Evolutionary conservation across 1,140 invertebrate genomes (phyloP), one percentile per base, ranked within the genome.

Genomic region (Drosophila busckii): DNA sequence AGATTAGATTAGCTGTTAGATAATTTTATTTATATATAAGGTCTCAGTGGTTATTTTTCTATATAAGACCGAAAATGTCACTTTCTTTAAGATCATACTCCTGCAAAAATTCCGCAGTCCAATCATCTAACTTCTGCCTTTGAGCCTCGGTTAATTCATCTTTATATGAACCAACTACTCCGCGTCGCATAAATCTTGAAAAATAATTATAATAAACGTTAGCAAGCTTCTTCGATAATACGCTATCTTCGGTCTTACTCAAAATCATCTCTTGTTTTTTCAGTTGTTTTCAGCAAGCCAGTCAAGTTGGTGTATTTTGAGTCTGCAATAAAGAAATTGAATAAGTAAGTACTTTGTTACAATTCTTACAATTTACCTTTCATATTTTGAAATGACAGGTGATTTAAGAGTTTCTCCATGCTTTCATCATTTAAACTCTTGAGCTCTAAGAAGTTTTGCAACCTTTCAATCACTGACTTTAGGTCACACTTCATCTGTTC

Each of bases 401-500:
- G 41, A 0, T 49, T 17, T 8, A 64, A 8, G 0, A 68, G 19
- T 9, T 48, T 17, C 6, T 42, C 17, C 48, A 67, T 53, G 42
- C 53, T 9, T 2, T 1, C n/a, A 6, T 26, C 16, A 7, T 6
- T 52, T 7, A 42, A 26, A 3, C 28, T 20, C 3, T 25, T 10
- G 28, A 12, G 22, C 4, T 10, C 22, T 7, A 67, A 40, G 8
- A 65, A 65, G 0, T n/a, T 15, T 1, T 15, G 29, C 10, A 58
- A 8, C 31, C 20, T 34, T 7, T 26, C 8, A 0, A 67, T 13
- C 1, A 66, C 44, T 19, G 4, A 3, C 19, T 17, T 5, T 0
- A 55, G 25, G 34, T 62, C 44, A 1, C 26, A 10, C 9, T 32
- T 38, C 62, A 66, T 66, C 20, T 62, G 49, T 10, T 66, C 58